Evolutionary conservation across 2,113 vertebrate genomes (phyloP).

Genomic region (Myotis lucifugus): DNA sequence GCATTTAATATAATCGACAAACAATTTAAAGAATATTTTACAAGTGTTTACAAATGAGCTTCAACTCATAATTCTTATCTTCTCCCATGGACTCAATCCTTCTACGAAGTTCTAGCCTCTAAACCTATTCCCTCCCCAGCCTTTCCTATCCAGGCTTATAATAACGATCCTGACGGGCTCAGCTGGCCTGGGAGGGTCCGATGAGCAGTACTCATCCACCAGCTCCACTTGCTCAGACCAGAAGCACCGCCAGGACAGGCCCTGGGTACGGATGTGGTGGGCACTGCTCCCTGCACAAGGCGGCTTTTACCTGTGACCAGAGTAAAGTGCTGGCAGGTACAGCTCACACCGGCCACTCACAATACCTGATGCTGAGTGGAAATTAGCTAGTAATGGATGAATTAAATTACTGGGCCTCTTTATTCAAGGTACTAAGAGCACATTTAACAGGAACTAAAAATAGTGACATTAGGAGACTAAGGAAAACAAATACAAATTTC

Average conservation of each 20-base stretch:
- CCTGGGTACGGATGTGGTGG: not conserved
- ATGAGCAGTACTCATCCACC: not conserved
- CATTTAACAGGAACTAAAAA: conserved; percentile 39
- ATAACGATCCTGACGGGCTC: not conserved
- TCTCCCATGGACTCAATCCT: not conserved
- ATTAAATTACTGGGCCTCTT: conserved; percentile 1
- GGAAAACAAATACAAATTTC: not conserved
- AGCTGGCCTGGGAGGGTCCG: not conserved
- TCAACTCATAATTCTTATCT: not conserved
- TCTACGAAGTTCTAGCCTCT: not conserved
- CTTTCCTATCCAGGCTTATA: not conserved
- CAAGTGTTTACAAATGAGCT: conserved; percentile 11
- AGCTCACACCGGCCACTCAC: not conserved
- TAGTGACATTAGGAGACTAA: not conserved
- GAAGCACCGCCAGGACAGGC: not conserved
- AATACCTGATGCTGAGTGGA: not conserved
- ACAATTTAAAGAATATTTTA: conserved; percentile 23
- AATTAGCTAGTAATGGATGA: not conserved
- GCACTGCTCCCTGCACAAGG: no score
- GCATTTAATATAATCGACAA: not conserved
- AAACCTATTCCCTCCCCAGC: not conserved
- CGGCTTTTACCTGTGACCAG: not conserved
- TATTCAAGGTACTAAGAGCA: conserved; percentile 8
- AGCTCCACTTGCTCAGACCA: not conserved
- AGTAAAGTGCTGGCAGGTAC: not conserved